phyloP scores from a whole-genome alignment of 2,888 invertebrate genomes.

The Hipparchia semele region DNA sequence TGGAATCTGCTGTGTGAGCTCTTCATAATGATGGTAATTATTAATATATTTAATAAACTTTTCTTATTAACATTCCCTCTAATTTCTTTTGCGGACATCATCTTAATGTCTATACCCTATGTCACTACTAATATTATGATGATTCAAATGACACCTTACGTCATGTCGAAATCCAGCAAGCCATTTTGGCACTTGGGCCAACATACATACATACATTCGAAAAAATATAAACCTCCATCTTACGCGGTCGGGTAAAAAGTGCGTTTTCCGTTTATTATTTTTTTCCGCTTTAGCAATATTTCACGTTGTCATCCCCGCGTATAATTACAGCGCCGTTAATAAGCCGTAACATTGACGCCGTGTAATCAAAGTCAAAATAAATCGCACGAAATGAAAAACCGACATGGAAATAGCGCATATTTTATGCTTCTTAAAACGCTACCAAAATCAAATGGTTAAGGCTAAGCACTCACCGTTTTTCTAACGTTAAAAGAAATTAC shows the following conservation, averaged over 20 bases:
- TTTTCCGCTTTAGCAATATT: slow-evolving; percentile 57
- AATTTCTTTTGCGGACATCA: no score
- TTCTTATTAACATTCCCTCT: no score
- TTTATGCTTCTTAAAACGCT: slow-evolving; percentile 53
- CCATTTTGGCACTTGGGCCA: no score
- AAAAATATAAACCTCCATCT: no score
- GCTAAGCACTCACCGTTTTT: background rate
- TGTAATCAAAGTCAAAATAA: slow-evolving; percentile 79
- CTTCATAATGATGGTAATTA: no score
- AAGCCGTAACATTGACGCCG: slow-evolving; percentile 70
- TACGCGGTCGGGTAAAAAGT: background rate
- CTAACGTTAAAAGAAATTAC: background rate
- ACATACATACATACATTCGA: no score
- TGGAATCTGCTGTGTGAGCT: no score
- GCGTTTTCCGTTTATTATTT: slow-evolving; percentile 52
- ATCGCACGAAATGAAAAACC: slow-evolving; percentile 75
- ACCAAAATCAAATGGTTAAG: slow-evolving; percentile 2
- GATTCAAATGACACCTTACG: no score
- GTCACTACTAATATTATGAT: no score
- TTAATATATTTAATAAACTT: no score
- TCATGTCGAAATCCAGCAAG: no score
- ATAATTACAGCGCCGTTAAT: slow-evolving; percentile 76
- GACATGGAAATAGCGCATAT: slow-evolving; percentile 75
- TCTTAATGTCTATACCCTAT: no score
- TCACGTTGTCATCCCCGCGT: slow-evolving; percentile 65